Evolutionary conservation across 2,888 invertebrate species (phyloP).

Genomic region (Leucania comma): DNA sequence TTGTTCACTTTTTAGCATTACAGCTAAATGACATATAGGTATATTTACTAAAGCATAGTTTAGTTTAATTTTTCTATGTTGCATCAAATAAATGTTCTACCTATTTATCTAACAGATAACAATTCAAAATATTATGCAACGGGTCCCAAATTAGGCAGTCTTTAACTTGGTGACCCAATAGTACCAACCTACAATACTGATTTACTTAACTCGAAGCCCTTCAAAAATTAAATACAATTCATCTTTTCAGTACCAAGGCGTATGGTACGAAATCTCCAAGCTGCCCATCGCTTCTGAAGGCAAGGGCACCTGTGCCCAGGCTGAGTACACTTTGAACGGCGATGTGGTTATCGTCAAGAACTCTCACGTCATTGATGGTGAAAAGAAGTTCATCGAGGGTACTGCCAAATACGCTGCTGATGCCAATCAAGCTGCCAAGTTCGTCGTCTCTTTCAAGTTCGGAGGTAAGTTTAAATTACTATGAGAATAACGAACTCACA

Average conservation of each 20-base stretch:
- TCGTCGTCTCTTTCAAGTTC: conserved; percentile 78
- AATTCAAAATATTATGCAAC: neutral
- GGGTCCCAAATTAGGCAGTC: neutral
- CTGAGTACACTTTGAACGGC: conserved; percentile 90
- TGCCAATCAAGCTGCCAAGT: conserved; percentile 87
- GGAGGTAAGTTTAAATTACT: conserved; percentile 75
- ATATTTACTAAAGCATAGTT: neutral
- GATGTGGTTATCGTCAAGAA: conserved; percentile 81
- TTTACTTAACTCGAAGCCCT: neutral
- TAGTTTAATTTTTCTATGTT: no score
- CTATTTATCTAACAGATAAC: neutral
- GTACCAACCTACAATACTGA: neutral
- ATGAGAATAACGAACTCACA: neutral
- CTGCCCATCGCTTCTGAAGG: conserved; percentile 91
- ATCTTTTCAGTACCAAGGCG: conserved; percentile 89
- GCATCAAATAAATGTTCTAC: no score
- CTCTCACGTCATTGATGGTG: conserved; percentile 77
- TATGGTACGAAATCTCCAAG: conserved; percentile 92
- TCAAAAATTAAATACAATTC: neutral
- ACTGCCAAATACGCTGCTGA: conserved; percentile 78
- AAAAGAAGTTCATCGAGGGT: conserved; percentile 80
- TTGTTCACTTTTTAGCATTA: neutral
- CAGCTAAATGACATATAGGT: neutral
- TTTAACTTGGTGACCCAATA: neutral
- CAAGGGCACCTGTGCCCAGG: conserved; percentile 90